Evolutionary conservation across 2,888 invertebrate genomes (phyloP).

Genomic region (Pherbina coryleti): DNA sequence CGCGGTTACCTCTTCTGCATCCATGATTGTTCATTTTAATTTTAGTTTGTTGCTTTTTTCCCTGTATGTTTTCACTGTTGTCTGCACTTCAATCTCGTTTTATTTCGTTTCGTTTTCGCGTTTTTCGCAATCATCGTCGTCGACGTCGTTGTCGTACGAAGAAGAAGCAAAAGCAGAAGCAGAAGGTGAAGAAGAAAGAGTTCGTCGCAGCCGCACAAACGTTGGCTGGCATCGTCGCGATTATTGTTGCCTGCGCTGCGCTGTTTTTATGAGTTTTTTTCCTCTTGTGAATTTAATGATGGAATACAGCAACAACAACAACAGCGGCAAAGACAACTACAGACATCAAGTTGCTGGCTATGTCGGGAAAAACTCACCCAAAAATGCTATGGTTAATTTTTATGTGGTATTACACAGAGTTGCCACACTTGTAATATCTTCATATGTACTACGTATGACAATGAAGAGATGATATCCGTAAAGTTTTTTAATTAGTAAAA

Average conservation of each 20-base stretch:
- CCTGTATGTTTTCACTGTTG: constrained; percentile 26
- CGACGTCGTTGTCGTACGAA: not conserved
- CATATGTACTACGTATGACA: not conserved
- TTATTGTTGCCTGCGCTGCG: constrained; percentile 11
- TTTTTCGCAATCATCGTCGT: constrained; percentile 30
- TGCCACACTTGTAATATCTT: constrained; percentile 15
- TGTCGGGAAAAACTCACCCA: constrained; percentile 31
- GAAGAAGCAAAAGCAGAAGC: not conserved
- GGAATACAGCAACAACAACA: constrained; percentile 25
- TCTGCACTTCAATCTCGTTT: constrained; percentile 27
- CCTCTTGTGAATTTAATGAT: constrained; percentile 26
- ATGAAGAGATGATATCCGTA: not conserved
- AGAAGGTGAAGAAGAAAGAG: constrained; percentile 15
- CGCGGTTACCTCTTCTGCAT: constrained; percentile 27
- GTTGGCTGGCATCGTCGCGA: constrained; percentile 9
- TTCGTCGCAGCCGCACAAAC: constrained; percentile 22
- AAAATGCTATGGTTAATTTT: constrained; percentile 34
- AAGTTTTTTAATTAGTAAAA: constrained; percentile 4
- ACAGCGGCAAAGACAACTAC: not conserved
- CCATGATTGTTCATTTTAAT: constrained; percentile 35
- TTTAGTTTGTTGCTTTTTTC: constrained; percentile 35
- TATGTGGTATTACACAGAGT: constrained; percentile 2
- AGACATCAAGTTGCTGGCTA: constrained; percentile 16
- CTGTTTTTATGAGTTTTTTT: constrained; percentile 21
- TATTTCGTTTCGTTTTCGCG: constrained; percentile 28